Evolutionary conservation across 2,113 vertebrate genomes (phyloP).

Genomic region (Oceanites oceanicus): DNA sequence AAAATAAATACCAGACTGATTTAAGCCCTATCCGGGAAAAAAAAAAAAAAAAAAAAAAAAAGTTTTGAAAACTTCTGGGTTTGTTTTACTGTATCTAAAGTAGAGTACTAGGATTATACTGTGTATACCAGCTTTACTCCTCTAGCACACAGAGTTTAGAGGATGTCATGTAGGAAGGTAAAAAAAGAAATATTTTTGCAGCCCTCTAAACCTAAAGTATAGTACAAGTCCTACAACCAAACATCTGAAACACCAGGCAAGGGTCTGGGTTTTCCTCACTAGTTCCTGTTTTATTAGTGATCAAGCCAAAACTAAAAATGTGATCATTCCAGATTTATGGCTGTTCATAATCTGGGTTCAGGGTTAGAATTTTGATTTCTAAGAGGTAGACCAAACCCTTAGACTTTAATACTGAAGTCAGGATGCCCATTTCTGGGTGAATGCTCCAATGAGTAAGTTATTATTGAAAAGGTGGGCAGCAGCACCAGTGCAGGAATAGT

Average conservation of each 20-base stretch:
- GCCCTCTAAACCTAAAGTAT: neutral
- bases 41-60: neutral
- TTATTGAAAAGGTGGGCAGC: neutral
- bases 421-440: neutral
- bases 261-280: neutral
- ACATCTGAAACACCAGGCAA: neutral
- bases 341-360: neutral
- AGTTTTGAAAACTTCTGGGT: neutral
- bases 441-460: neutral
- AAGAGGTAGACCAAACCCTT: neutral
- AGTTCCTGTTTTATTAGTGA: neutral
- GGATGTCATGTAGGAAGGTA: neutral
- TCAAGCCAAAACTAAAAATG: neutral
- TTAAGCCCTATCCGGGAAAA: neutral
- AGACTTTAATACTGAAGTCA: neutral
- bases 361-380: neutral
- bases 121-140: neutral
- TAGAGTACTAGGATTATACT: neutral
- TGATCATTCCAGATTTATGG: neutral
- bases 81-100: neutral
- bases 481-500: neutral
- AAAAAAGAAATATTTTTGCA: neutral
- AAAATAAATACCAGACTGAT: neutral
- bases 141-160: neutral
- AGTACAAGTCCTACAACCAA: neutral